A percentile compares a stretch with the other conserved stretches of the same genome.
phyloP scores from a whole-genome alignment of 2,797 vertebrate species.

The Enteromius thamalakanensis region DNA sequence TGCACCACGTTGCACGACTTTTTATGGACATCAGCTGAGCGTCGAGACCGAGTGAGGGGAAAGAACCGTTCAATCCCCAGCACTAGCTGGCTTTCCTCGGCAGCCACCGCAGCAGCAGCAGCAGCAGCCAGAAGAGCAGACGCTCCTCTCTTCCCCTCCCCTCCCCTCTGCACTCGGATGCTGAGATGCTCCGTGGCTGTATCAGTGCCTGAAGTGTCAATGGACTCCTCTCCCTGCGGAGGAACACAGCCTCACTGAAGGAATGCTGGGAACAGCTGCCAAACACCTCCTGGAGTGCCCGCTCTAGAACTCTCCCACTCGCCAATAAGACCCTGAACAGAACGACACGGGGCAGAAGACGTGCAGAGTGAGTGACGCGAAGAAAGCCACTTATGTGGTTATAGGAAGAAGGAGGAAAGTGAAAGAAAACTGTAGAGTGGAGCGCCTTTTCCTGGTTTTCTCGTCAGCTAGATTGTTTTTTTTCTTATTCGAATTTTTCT shows the following conservation, averaged over 20 bases:
- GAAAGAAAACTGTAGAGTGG: conserved; percentile 49
- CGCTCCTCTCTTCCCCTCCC: conserved; percentile 48
- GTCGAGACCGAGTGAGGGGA: conserved; percentile 31
- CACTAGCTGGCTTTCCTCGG: conserved; percentile 46
- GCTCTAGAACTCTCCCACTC: conserved; percentile 57
- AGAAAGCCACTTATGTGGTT: conserved; percentile 55
- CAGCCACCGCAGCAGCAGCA: conserved; percentile 47
- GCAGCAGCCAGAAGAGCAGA: conserved; percentile 49
- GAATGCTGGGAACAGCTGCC: conserved; percentile 62
- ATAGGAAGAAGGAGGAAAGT: conserved; percentile 59
- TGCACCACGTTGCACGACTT: conserved; percentile 43
- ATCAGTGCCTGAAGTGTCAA: conserved; percentile 55
- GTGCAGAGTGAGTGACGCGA: conserved; percentile 53
- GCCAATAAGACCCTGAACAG: conserved; percentile 61
- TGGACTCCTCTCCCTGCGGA: conserved; percentile 54
- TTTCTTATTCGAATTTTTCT: background rate
- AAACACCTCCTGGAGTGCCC: conserved; percentile 59
- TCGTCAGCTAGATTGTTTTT: conserved; percentile 1
- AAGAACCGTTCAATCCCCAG: conserved; percentile 33
- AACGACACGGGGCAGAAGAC: conserved; percentile 43
- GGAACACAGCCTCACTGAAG: conserved; percentile 57
- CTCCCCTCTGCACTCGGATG: conserved; percentile 53
- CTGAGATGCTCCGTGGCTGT: conserved; percentile 58
- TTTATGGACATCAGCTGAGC: conserved; percentile 44
- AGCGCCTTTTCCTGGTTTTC: conserved; percentile 39